Evolutionary conservation across 2,113 vertebrate genomes (phyloP).

Genomic region (Hystrix brachyura): DNA sequence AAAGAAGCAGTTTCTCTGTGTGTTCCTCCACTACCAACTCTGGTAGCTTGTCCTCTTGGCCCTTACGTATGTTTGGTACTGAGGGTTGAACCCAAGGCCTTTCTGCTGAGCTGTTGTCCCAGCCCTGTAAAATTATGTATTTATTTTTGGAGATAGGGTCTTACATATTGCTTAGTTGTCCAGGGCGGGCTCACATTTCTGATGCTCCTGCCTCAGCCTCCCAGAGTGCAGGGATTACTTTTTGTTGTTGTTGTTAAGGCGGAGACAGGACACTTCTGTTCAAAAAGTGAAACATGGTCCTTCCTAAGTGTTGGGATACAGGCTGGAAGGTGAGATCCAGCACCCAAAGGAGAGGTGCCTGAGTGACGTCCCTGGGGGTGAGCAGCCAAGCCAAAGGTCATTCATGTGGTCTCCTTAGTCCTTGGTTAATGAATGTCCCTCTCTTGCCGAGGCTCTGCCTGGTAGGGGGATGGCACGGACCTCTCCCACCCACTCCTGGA

Average conservation of each 20-base stretch:
- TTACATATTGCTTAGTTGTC: not conserved
- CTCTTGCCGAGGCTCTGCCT: not conserved
- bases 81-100: not conserved
- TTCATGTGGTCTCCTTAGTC: conserved; percentile 22
- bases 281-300: not conserved
- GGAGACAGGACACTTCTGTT: not conserved
- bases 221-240: not conserved
- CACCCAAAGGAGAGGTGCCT: rapidly evolving
- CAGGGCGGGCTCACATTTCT: not conserved
- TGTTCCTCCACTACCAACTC: not conserved
- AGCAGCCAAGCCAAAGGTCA: not conserved
- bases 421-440: conserved; percentile 46
- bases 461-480: not conserved
- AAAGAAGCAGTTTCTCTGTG: not conserved
- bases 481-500: not conserved
- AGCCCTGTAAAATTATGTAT: not conserved
- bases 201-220: not conserved
- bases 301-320: not conserved
- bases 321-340: not conserved
- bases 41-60: not conserved
- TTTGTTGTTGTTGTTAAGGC: not conserved
- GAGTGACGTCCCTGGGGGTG: not conserved
- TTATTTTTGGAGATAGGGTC: not conserved
- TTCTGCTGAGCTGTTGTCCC: not conserved
- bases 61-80: not conserved